phyloP scores from a whole-genome alignment of 92 coral and sea anemone species.

The Anthopleura xanthogrammica region DNA sequence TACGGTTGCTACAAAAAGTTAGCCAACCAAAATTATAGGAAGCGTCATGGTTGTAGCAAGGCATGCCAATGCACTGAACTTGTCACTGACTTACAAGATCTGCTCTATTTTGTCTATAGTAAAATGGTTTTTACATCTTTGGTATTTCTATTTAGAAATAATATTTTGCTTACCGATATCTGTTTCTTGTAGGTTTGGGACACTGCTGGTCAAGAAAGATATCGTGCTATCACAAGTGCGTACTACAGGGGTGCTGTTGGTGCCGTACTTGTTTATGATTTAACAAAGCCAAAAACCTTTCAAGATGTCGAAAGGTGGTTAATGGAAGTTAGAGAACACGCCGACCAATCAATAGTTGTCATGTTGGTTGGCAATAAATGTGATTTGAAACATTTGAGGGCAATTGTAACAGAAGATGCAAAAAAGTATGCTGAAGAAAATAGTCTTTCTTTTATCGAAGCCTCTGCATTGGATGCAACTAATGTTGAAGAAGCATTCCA shows the following conservation, averaged over 20 bases:
- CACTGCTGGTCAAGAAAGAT: constrained; percentile 98
- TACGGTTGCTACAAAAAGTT: no score
- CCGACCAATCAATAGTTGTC: constrained; percentile 88
- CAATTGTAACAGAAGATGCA: constrained; percentile 86
- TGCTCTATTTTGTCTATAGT: no score
- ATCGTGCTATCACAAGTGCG: constrained; percentile 98
- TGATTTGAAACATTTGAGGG: constrained; percentile 94
- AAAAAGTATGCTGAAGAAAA: constrained; percentile 80
- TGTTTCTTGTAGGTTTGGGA: constrained; percentile 80
- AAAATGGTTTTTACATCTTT: no score
- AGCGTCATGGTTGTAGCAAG: no score
- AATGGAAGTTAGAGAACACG: constrained; percentile 93
- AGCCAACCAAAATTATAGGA: no score
- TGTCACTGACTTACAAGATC: no score
- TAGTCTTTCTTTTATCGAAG: constrained; percentile 84
- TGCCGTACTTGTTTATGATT: constrained; percentile 89
- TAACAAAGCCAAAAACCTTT: constrained; percentile 91
- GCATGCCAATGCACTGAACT: no score
- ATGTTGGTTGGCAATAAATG: constrained; percentile 98
- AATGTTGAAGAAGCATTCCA: constrained; percentile 97
- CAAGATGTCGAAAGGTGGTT: constrained; percentile 95
- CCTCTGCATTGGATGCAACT: constrained; percentile 95
- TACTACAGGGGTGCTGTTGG: constrained; percentile 99
- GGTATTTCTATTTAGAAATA: not conserved
- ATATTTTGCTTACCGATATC: not conserved